Conservation (phyloP, 1,140 invertebrate species). For the Drosophila pectinifera region DNA sequence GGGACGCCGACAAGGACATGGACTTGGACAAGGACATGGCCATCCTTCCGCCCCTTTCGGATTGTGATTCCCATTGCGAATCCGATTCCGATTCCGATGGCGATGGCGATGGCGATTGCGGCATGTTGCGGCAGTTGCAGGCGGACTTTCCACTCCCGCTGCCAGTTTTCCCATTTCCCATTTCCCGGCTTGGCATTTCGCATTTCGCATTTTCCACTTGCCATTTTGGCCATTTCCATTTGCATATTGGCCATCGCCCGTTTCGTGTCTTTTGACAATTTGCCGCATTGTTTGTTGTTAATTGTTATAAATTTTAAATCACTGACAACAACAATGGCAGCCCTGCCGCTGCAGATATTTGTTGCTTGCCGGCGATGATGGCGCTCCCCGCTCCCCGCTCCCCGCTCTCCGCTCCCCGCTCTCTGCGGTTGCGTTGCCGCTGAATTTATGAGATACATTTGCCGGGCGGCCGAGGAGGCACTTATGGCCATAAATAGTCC, state of each 20-base stretch:
- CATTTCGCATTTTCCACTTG: slow-evolving; percentile 24
- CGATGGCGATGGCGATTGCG: slow-evolving; percentile 19
- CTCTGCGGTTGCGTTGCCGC: slow-evolving; percentile 22
- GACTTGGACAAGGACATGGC: background rate
- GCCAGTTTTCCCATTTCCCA: slow-evolving; percentile 19
- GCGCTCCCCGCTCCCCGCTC: background rate
- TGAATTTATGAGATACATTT: slow-evolving; percentile 56
- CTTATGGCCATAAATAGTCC: slow-evolving; percentile 43
- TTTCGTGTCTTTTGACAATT: slow-evolving; percentile 74
- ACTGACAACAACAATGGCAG: slow-evolving; percentile 62
- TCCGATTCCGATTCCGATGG: background rate
- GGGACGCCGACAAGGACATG: background rate
- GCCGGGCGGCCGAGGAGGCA: slow-evolving; percentile 14
- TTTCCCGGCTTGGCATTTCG: slow-evolving; percentile 9
- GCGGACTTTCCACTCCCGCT: slow-evolving; percentile 9
- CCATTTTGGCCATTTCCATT: slow-evolving; percentile 37
- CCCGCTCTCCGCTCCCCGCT: too few relatives aligned
- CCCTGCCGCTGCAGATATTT: slow-evolving; percentile 16
- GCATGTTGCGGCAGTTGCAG: slow-evolving; percentile 39
- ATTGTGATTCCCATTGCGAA: background rate
- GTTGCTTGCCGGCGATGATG: slow-evolving; percentile 20
- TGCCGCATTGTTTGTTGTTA: slow-evolving; percentile 75
- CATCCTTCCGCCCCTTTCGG: slow-evolving; percentile 32
- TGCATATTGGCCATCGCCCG: slow-evolving; percentile 56
- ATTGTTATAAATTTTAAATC: slow-evolving; percentile 79